These are phyloP conservation scores for Eptesicus fuscus DNA, from an alignment of 2,113 vertebrate species.

Conservation along the genomic window DNA sequence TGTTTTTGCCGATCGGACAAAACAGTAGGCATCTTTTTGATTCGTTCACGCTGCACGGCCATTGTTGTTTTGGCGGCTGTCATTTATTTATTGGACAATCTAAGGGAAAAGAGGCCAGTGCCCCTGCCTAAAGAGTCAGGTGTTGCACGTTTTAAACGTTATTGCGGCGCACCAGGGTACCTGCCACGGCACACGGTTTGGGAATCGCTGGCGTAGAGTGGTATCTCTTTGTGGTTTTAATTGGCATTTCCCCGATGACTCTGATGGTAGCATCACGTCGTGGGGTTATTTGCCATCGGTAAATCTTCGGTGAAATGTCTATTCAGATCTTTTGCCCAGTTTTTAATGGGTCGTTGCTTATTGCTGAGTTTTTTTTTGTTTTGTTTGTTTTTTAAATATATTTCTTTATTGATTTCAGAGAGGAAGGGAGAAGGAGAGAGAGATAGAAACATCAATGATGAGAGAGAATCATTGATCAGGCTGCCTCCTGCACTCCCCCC, in stretches of 20 bases:
- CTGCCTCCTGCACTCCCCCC: no score
- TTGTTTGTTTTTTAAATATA: no score
- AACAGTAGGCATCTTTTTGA: neutral
- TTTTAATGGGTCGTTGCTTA: neutral
- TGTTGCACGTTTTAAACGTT: neutral
- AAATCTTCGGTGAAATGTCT: neutral
- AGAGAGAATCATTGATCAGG: no score
- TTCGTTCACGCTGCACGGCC: neutral
- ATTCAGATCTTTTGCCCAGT: neutral
- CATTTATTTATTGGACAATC: neutral
- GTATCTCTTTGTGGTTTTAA: neutral
- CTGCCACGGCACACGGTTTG: neutral
- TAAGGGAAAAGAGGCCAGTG: neutral
- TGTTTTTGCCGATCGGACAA: no score
- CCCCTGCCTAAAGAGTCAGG: neutral
- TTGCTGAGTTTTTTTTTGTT: neutral
- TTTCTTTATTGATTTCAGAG: no score
- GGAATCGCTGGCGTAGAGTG: accelerated
- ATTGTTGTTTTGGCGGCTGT: neutral
- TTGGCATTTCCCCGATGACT: neutral
- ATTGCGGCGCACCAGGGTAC: neutral
- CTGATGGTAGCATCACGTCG: neutral
- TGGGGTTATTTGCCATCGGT: neutral
- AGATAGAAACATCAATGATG: no score
- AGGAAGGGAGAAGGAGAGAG: no score